Evolutionary conservation across 2,797 vertebrate genomes (phyloP).

Genomic region (Carduelis carduelis): DNA sequence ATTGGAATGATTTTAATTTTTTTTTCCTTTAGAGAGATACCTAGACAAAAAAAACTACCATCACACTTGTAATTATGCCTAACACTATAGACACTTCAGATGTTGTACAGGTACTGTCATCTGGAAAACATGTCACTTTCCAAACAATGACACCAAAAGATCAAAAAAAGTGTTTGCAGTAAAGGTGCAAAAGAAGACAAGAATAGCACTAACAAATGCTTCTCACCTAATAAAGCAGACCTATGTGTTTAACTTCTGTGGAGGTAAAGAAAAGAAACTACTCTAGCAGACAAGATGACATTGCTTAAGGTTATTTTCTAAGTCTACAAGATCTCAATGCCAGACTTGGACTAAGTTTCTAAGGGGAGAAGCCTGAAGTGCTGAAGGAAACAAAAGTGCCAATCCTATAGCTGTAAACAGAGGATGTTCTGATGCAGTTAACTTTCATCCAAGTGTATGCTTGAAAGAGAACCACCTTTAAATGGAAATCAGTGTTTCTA

Average conservation of each 20-base stretch:
- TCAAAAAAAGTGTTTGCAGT: neutral
- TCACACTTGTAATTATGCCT: neutral
- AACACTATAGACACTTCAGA: neutral
- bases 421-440: neutral
- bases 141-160: neutral
- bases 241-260: neutral
- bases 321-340: neutral
- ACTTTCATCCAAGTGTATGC: neutral
- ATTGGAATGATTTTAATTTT: neutral
- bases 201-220: neutral
- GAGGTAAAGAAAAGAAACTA: neutral
- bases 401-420: neutral
- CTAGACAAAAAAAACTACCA: neutral
- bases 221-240: neutral
- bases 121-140: neutral
- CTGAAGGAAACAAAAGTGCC: neutral
- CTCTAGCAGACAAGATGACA: neutral
- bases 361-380: neutral
- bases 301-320: neutral
- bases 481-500: neutral
- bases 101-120: neutral
- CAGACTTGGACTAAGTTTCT: neutral
- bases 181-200: neutral
- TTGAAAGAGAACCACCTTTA: neutral
- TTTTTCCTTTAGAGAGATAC: neutral